These are phyloP conservation scores for Cheilosia pagana DNA, from an alignment of 2,888 invertebrate genomes.

Conservation along the genomic window DNA sequence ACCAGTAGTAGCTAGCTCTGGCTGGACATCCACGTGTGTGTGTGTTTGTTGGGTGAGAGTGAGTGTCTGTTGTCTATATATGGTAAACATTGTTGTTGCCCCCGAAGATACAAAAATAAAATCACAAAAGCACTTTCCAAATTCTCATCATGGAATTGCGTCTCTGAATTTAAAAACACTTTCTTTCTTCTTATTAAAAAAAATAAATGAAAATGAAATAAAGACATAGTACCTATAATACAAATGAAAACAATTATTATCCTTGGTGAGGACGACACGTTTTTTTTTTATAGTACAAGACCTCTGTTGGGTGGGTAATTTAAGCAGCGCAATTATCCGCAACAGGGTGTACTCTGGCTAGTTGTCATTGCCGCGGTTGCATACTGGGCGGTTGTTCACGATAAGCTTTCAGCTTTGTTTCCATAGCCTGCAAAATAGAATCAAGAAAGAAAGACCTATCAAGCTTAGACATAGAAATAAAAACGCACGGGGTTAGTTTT, in stretches of 20 bases:
- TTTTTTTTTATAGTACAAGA: slow-evolving; percentile 64
- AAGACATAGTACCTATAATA: slow-evolving; percentile 72
- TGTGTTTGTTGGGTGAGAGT: slow-evolving; percentile 34
- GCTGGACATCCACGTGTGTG: slow-evolving; percentile 14
- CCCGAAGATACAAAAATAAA: slow-evolving; percentile 62
- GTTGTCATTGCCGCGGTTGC: slow-evolving; percentile 82
- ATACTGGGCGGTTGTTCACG: slow-evolving; percentile 81
- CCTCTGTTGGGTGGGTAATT: slow-evolving; percentile 72
- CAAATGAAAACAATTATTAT: slow-evolving; percentile 73
- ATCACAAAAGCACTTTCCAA: slow-evolving; percentile 73
- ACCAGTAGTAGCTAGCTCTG: slow-evolving; percentile 68
- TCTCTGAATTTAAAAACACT: slow-evolving; percentile 67
- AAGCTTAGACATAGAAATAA: not conserved
- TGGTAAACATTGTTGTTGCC: slow-evolving; percentile 46
- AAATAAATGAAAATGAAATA: slow-evolving; percentile 52
- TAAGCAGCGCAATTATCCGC: slow-evolving; percentile 76
- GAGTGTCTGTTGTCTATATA: slow-evolving; percentile 37
- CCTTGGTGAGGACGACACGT: slow-evolving; percentile 50
- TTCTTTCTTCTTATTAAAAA: slow-evolving; percentile 54
- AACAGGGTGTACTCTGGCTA: slow-evolving; percentile 76
- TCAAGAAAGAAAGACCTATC: not conserved
- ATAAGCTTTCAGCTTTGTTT: slow-evolving; percentile 83
- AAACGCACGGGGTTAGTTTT: slow-evolving; percentile 29
- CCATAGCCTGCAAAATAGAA: slow-evolving; percentile 81
- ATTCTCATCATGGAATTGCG: slow-evolving; percentile 71